Evolutionary conservation across 2,888 invertebrate genomes (phyloP).

Genomic region (Ischnura elegans): DNA sequence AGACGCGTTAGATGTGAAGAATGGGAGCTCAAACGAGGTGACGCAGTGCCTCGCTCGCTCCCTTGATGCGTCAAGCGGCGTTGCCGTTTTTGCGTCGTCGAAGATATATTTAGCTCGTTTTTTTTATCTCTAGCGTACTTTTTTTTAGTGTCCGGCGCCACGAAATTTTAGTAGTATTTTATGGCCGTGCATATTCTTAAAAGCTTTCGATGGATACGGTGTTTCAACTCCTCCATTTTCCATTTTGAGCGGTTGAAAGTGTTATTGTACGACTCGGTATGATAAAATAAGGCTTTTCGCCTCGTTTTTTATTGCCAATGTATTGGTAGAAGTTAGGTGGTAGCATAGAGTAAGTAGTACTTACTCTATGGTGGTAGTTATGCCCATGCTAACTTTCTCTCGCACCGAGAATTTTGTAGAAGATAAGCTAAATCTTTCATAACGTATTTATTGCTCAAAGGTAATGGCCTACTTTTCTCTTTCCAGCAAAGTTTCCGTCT

Average conservation of each 20-base stretch:
- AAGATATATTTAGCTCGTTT: not conserved
- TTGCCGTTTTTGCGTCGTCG: slow-evolving; percentile 5
- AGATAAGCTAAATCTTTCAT: no score
- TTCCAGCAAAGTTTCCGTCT: no score
- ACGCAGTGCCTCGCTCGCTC: not conserved
- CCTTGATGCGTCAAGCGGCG: not conserved
- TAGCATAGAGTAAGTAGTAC: no score
- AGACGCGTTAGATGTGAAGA: not conserved
- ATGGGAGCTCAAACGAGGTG: slow-evolving; percentile 1
- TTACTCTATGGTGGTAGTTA: no score
- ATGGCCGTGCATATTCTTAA: not conserved
- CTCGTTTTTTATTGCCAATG: no score
- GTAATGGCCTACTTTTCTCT: no score
- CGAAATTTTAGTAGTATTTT: not conserved
- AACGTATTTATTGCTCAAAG: no score
- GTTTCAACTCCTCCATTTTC: not conserved
- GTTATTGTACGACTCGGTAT: no score
- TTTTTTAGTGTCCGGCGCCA: not conserved
- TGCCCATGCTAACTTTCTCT: no score
- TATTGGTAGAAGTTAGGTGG: no score
- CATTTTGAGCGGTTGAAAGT: not conserved
- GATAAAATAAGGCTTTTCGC: no score
- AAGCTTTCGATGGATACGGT: not conserved
- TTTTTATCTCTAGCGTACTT: not conserved
- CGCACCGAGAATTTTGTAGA: no score